Base-by-base conservation (phyloP, 2,888 invertebrate species). In the Ectobius pallidus region DNA sequence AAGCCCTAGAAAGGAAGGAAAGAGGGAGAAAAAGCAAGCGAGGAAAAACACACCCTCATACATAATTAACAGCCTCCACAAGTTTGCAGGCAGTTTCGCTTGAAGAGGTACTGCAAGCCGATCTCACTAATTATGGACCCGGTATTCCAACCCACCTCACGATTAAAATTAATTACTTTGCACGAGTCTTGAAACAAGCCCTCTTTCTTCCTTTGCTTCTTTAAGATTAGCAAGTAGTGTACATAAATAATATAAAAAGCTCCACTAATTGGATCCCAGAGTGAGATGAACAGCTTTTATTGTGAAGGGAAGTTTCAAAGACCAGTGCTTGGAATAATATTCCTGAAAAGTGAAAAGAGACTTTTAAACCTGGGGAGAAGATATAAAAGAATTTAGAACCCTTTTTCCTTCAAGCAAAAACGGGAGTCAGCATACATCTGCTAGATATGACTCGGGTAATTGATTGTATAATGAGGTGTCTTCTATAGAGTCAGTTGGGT, bases 101-200 rank as follows among this genome's bases (percentile, higher is more conserved):
- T 71, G 25, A 49, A 65, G 71, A 65, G 63, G 20, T 20, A 11
- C 62, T 49, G 67, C 32, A 18, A 20, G 39, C 27, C 30, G 70
- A 71, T 74, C 70, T 68, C 75, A 70, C 75, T 75, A 75, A 75
- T 75, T 75, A 75, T 68, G 68, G 69, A 34, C 71, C 73, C 20
- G n/a, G 63, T 39, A 14, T 65, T 27, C 62, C 62, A 49, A n/a
- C 44, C 22, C 62, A 55, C 34, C 46, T 68, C 62, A 61, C 58
- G 73, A 75, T 75, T 75, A 75, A 75, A 75, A 75, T 75, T 75
- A 74, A 76, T 76, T 76, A 74, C 74, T 71, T 73, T 70, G 72
- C 70, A 65, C 72, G 62, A 68, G 68, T 69, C 71, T 72, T 72
- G 46, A 39, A 71, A 71, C 72, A 74, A 71, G 70, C 69, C 69